Base-by-base conservation (phyloP, 2,888 invertebrate species). In the Didymodactylos carnosus region DNA sequence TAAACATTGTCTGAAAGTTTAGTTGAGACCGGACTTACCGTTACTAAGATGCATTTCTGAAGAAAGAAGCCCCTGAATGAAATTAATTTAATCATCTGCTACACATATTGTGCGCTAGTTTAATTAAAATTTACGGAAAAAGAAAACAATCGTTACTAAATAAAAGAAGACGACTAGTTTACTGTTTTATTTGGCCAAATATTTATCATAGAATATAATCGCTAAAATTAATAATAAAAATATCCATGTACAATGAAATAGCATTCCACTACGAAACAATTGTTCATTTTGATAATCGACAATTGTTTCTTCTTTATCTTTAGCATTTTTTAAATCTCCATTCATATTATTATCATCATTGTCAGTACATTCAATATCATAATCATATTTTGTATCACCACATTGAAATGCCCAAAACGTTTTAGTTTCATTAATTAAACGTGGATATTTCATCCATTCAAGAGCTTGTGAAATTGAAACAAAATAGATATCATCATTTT, bases 361-460 rank as follows among this genome's bases (percentile, higher is more conserved):
- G 35, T 13, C 53, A 16, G 27, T 11, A 53, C 62, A 62, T 35
- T 62, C 62, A 35, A 62, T 62, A 35, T 62, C 62, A 35, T 62
- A 62, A 27, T 62, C 62, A 62, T 62, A 62, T 19, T n/a, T 62
- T 8, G 7, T 62, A 35, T 62, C 35, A n/a, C 35, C 35, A 35
- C 62, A 62, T 4, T 35, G 19, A 35, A 62, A 62, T 62, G 62
- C 62, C 62, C 62, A 62, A 62, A 62, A 62, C 16, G 29, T n/a
- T 35, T 35, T n/a, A n/a, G 35, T 19, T 62, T 62, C 35, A 14
- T 35, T n/a, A n/a, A 62, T n/a, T 35, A 8, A n/a, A 35, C 62
- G 62, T 10, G 62, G 62, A 62, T 62, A 62, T 53, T 71, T 74
- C 53, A 74, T 41, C 74, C 74, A 74, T 74, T 74, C 74, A 43